Evolutionary conservation across 2,113 vertebrate genomes (phyloP), one percentile per base, ranked within the genome.

Genomic region (Aix galericulata): DNA sequence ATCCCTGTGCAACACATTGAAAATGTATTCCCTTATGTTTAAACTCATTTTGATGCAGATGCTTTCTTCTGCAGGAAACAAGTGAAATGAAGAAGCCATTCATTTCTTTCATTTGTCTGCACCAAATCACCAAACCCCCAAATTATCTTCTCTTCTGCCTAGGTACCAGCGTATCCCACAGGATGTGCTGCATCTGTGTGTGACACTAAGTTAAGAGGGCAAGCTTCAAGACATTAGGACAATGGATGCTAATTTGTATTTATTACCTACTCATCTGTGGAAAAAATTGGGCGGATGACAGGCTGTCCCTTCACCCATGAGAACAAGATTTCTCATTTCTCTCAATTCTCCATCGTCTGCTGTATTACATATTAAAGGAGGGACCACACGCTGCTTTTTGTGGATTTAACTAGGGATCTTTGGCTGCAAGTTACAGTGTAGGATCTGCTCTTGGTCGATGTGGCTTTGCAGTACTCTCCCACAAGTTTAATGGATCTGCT

Each of bases 1-100:
- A 95, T 97, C 96, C 92, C 93, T 86, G 76, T 95, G 89, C 92
- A 89, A 31, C 95, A 86, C 90, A 95, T 94, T 92, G 93, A 91
- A 91, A 96, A 96, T 85, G 67, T 96, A 97, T 96, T 97, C 94
- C 90, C 93, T 91, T 95, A 94, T 95, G 96, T 93, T 96, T 96
- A 91, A 94, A 88, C 78, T 95, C 91, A 91, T 94, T 94, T 95
- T 96, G 87, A 94, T 92, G 85, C 91, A 96, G 94, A 94, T 95
- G 88, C 92, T 95, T 94, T 94, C 92, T 95, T 95, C 82, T 94
- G 73, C 79, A 77, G 87, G 89, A 89, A 96, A 89, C 73, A 95
- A 96, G 84, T 8, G 17, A 86, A 96, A 94, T 0, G 5, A 82
- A 95, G 88, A 78, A 94, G 52, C 82, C 64, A 79, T 95, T 97